A percentile compares a stretch with the other conserved stretches of the same genome.
These are phyloP conservation scores for Coendou prehensilis DNA, from an alignment of 2,797 vertebrate species.

Conservation along the genomic window DNA sequence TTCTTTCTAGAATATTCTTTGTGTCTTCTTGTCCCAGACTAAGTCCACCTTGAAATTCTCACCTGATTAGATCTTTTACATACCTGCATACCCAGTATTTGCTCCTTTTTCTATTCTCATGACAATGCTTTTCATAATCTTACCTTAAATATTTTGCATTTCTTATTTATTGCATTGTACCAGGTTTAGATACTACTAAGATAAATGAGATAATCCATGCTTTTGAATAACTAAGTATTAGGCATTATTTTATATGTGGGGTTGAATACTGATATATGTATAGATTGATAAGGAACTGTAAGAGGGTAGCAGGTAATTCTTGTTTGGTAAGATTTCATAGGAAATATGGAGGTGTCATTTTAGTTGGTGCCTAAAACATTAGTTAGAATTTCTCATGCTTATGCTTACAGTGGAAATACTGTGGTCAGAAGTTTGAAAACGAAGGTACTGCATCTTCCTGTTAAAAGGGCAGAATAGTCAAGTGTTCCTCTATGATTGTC, in stretches of 20 bases:
- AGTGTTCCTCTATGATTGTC: neutral
- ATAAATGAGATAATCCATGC: neutral
- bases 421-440: neutral
- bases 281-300: neutral
- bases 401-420: neutral
- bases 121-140: neutral
- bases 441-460: neutral
- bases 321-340: slow-evolving; percentile 25
- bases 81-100: neutral
- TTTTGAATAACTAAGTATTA: neutral
- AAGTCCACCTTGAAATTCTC: neutral
- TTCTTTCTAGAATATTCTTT: slow-evolving; percentile 33
- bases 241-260: slow-evolving; percentile 21
- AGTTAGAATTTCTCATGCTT: slow-evolving; percentile 5
- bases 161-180: neutral
- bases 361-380: slow-evolving; percentile 36
- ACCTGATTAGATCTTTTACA: neutral
- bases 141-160: neutral
- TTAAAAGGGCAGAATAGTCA: neutral
- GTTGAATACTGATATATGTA: neutral
- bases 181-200: slow-evolving; percentile 39
- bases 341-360: slow-evolving; percentile 14
- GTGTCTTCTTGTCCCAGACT: neutral
- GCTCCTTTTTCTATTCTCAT: neutral
- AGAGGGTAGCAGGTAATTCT: neutral